Evolutionary conservation across 2,113 vertebrate species (phyloP).

Genomic region (Eurystomus gularis): DNA sequence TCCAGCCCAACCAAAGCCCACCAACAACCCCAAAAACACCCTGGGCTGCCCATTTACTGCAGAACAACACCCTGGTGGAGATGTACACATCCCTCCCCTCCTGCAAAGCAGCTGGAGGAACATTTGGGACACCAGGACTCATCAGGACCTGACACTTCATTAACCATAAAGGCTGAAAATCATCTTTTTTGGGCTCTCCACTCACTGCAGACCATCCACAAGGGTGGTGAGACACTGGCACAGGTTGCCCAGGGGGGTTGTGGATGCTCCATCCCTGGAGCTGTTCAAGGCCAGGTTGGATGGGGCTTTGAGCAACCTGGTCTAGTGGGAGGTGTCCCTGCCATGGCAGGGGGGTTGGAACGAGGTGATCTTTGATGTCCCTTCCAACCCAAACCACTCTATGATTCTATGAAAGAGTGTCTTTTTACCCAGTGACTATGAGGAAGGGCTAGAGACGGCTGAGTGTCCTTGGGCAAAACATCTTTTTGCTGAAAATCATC

Average conservation of each 20-base stretch:
- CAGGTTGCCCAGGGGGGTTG: no score
- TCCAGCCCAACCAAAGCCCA: background rate
- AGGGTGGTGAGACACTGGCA: no score
- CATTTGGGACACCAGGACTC: accelerated
- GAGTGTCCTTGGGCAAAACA: background rate
- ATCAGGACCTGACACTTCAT: accelerated
- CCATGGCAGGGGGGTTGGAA: no score
- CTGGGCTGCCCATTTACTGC: accelerated
- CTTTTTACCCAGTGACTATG: background rate
- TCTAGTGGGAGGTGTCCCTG: no score
- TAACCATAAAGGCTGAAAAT: background rate
- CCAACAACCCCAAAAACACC: background rate
- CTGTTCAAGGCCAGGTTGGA: no score
- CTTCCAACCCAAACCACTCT: no score
- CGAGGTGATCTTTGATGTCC: no score
- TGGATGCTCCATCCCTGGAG: no score
- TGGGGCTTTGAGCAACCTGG: no score
- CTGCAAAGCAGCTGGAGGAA: background rate
- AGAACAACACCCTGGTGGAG: accelerated
- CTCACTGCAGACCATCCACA: background rate
- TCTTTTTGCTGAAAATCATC: background rate
- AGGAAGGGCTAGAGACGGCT: accelerated
- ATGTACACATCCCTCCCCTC: accelerated
- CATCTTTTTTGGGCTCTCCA: background rate
- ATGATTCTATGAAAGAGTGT: no score